Evolutionary conservation across 2,888 invertebrate species (phyloP), one percentile per base, ranked within the genome.

Genomic region (Pristionchus mayeri): DNA sequence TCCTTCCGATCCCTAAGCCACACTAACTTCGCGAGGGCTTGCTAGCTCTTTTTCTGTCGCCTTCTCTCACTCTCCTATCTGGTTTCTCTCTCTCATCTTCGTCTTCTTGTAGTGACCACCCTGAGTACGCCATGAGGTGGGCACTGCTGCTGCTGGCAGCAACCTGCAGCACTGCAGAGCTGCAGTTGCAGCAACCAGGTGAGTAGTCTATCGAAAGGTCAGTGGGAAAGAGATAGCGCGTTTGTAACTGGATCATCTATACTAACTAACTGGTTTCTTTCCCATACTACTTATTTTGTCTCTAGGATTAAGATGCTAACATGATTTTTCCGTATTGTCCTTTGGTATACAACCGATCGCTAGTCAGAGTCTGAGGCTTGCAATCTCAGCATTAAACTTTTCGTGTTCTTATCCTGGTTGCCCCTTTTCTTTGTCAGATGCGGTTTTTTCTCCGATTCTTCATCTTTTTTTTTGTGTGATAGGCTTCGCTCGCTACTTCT

Each of bases 181-280:
- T 71, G 40, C 71, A 71, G 24, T 40, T 44, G 76, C 76, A 78
- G 76, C 76, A 78, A 78, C 76, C 76, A 50, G 76, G 76, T 78
- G 50, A 21, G 71, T 37, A 24, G n/a, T n/a, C n/a, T n/a, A n/a
- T n/a, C n/a, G n/a, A n/a, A n/a, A n/a, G 40, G 9, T 34, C 34
- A 34, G n/a, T 2, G 71, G 44, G 44, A 7, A n/a, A n/a, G 44
- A 71, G 40, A n/a, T 34, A 18, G 24, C 44, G 71, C 71, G 71
- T 4, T 7, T 54, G n/a, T 40, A 11, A 71, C 44, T 71, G 71
- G 24, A n/a, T 40, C 37, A 24, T 18, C 30, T 30, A 21, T 63
- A 63, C 63, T 63, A 63, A 34, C 63, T 34, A 34, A 63, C 34
- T 63, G 63, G 63, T 63, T 34, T 63, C 63, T 60, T 13, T 57